A percentile compares a stretch with the other conserved stretches of the same genome.
Conservation (phyloP, 2,797 vertebrate species). For the Emydoidea blandingii region DNA sequence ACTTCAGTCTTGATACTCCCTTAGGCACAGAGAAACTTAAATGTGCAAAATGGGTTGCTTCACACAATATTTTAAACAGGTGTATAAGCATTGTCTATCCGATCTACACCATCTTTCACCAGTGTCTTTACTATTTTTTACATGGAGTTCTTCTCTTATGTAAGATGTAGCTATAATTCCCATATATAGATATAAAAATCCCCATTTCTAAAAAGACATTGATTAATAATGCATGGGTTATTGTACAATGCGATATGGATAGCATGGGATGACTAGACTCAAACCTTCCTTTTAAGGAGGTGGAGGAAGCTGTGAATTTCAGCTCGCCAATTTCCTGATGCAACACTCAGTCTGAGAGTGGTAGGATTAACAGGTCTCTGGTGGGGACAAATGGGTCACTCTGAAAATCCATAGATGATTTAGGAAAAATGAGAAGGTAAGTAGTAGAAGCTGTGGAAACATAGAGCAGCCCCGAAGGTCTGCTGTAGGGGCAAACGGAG, state of each 20-base stretch:
- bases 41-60: background rate
- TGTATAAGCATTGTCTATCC: background rate
- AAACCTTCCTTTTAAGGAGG: background rate
- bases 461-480: fast-evolving
- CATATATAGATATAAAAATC: background rate
- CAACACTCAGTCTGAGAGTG: background rate
- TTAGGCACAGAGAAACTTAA: background rate
- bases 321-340: background rate
- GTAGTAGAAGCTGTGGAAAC: background rate
- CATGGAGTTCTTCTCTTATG: background rate
- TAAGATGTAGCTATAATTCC: background rate
- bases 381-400: background rate
- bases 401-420: background rate
- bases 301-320: background rate
- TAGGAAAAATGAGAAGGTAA: background rate
- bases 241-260: background rate
- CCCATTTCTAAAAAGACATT: background rate
- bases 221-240: background rate
- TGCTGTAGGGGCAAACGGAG: background rate
- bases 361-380: background rate
- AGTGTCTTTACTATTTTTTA: background rate
- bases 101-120: background rate
- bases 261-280: background rate
- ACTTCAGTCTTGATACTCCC: background rate
- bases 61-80: background rate